Evolutionary conservation across 2,797 vertebrate species (phyloP).

Genomic region (Sarcoramphus papa): DNA sequence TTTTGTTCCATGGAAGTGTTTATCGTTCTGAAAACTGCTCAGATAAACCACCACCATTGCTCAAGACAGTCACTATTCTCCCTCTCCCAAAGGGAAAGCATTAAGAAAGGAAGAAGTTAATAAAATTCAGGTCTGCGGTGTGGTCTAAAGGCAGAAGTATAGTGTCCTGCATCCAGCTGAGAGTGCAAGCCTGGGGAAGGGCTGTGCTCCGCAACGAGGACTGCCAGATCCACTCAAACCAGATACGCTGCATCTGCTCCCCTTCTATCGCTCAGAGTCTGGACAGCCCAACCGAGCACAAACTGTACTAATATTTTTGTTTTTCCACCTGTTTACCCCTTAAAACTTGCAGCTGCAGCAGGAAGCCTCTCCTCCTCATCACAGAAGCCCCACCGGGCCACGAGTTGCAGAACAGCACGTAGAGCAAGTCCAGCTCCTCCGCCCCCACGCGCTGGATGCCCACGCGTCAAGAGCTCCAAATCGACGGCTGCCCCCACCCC

Average conservation of each 20-base stretch:
- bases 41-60: neutral
- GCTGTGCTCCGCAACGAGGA: neutral
- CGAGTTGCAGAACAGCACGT: neutral
- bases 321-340: conserved; percentile 37
- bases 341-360: conserved; percentile 54
- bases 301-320: neutral
- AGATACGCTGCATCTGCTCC: neutral
- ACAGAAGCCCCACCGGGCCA: conserved; percentile 19
- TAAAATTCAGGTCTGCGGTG: neutral
- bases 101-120: neutral
- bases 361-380: conserved; percentile 16
- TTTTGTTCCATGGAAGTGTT: neutral
- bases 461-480: neutral
- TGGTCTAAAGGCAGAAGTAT: neutral
- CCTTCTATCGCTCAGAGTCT: neutral
- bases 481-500: neutral
- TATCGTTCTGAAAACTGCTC: neutral
- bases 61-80: neutral
- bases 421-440: neutral
- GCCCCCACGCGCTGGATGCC: neutral
- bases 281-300: conserved; percentile 14
- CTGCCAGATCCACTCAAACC: neutral
- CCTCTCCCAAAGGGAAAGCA: neutral
- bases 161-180: neutral
- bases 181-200: neutral